Base-by-base conservation (phyloP, 2,797 vertebrate species). In the Anguilla pacifica region DNA sequence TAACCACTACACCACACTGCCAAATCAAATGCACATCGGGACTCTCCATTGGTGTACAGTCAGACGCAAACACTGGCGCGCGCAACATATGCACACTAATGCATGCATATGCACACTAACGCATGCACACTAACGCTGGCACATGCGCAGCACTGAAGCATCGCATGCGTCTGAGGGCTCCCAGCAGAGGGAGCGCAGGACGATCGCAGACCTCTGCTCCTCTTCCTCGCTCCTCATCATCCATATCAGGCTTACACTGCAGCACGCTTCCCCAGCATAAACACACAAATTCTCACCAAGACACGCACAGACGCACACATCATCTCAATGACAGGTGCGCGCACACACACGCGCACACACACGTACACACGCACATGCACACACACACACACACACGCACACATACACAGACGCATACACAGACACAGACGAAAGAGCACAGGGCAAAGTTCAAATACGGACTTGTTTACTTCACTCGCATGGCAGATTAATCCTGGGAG, bases 151-250 rank as follows among this genome's bases (percentile, higher is more conserved):
- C 39, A 39, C 39, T 39, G 39, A 39, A 39, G 39, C 39, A 39
- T 39, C 17, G 53, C 0, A 55, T 55, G 53, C 7, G 59, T 61
- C 19, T 4, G 19, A 15, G 15, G 6, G 25, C 22, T 67, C 61
- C 61, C 61, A 25, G 7, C 22, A 94, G 94, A 94, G 95, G 92
- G 94, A 95, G 96, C 90, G 90, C 90, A 91, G 0, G 91, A 39
- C 39, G 92, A 95, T 93, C 92, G 91, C 86, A 87, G 87, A 89
- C 51, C 88, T 25, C 77, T 81, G 31, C 17, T 77, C 77, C 10
- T 49, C 89, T 96, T 95, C 94, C 94, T 93, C 94, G 94, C 95
- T 95, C 92, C 91, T 91, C 84, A 67, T 87, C 64, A 83, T 82
- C 15, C 28, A 59, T 4, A 67, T 77, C 85, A 51, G 43, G 15